phyloP scores from a whole-genome alignment of 2,113 vertebrate species.

The Pygoscelis adeliae region DNA sequence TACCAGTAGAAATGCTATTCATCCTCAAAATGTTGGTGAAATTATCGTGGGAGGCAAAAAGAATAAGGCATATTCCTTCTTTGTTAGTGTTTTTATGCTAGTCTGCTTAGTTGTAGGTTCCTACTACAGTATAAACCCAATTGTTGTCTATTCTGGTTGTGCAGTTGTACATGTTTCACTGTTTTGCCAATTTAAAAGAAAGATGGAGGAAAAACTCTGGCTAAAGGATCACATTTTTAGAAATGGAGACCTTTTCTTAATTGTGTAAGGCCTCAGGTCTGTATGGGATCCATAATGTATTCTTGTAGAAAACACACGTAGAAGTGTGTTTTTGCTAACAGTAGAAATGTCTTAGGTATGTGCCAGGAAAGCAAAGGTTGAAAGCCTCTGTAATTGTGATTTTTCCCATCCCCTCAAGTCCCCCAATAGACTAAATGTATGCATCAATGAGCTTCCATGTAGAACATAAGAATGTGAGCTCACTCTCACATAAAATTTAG shows the following conservation, averaged over 20 bases:
- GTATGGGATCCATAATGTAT: not conserved
- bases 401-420: not conserved
- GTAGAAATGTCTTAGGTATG: not conserved
- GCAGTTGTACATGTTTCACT: not conserved
- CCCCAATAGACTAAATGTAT: not conserved
- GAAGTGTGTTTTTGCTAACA: not conserved
- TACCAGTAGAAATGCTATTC: not conserved
- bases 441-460: not conserved
- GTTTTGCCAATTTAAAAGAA: not conserved
- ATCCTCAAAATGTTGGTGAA: not conserved
- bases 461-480: not conserved
- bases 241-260: not conserved
- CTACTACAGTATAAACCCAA: not conserved
- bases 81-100: not conserved
- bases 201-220: not conserved
- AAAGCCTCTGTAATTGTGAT: not conserved
- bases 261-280: not conserved
- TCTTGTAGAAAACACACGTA: not conserved
- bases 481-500: not conserved
- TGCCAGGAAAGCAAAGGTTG: not conserved
- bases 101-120: not conserved
- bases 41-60: not conserved
- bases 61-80: not conserved
- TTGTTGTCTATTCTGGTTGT: not conserved
- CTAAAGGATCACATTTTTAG: not conserved